Conservation (phyloP, 2,113 vertebrate genomes). For the Theristicus caerulescens region DNA sequence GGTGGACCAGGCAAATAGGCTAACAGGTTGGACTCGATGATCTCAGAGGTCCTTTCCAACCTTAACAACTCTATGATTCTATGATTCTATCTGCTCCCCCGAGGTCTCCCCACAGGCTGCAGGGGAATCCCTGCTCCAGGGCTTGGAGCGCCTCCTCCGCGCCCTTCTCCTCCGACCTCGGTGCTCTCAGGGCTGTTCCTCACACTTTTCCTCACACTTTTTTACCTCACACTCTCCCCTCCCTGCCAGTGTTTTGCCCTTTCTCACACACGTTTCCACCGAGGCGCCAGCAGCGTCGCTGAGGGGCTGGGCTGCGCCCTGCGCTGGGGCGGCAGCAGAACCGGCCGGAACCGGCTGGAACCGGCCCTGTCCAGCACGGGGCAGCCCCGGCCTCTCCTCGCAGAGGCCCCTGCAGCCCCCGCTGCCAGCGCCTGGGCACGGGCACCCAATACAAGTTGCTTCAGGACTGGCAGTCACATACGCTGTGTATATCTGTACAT, state of each 20-base stretch:
- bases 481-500: fast-evolving
- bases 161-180: fast-evolving
- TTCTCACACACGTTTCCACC: fast-evolving
- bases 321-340: not conserved
- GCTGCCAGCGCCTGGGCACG: fast-evolving
- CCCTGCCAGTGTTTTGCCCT: not conserved
- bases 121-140: not conserved
- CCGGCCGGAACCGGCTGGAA: not conserved
- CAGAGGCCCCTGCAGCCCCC: not conserved
- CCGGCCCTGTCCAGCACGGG: not conserved
- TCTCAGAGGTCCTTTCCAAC: too few species aligned
- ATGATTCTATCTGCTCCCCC: not conserved
- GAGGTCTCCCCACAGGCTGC: fast-evolving
- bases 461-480: too few species aligned
- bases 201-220: not conserved
- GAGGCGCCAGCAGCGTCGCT: not conserved
- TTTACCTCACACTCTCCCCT: too few species aligned
- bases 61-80: too few species aligned
- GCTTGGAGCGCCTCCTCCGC: fast-evolving
- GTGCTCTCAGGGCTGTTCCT: not conserved
- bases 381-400: not conserved
- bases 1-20: too few species aligned
- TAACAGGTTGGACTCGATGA: too few species aligned
- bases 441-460: not conserved
- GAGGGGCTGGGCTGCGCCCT: not conserved